Evolutionary conservation across 2,113 vertebrate genomes (phyloP), one percentile per base, ranked within the genome.

Genomic region (Xenus cinereus): DNA sequence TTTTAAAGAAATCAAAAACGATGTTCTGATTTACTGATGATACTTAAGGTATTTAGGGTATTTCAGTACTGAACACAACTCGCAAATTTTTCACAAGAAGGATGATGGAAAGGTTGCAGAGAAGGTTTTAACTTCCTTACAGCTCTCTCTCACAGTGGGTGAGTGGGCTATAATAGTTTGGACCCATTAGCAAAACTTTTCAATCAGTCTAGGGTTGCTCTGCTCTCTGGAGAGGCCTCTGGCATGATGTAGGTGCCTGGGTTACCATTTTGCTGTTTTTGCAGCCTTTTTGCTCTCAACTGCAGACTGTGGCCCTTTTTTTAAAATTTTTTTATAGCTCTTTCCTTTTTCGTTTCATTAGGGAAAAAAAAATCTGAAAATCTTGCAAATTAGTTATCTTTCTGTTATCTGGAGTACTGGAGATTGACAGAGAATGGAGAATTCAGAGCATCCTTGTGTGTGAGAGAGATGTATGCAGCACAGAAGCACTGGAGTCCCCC

Each of bases 401-500:
- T 90, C 45, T 8, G 3, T 60, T 89, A 15, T 53, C 12, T 82
- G 19, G 21, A 51, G 9, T 45, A 17, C 23, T 14, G 30, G 19
- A 74, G 50, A 22, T 54, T 53, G 35, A 19, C 30, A 69, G 41
- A 48, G 43, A 56, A 72, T 43, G 30, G 53, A 33, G 74, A 51
- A 68, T 59, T 73, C 30, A 41, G 37, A 46, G 37, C 33, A 27
- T 26, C 23, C 28, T 73, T 45, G 19, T 45, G 10, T 41, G 3
- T 28, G 37, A 46, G 22, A 32, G 45, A 45, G 72, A 56, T n/a
- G n/a, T n/a, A n/a, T 10, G 48, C 57, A 30, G 18, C 3, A 2
- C 1, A 6, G 57, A 21, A 54, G 2, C 19, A 17, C 10, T 2
- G 0, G 12, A 10, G 63, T 9, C 80, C 17, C 43, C 4, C 6